Evolutionary conservation across 2,113 vertebrate genomes (phyloP).

Genomic region (Sorex fumeus): DNA sequence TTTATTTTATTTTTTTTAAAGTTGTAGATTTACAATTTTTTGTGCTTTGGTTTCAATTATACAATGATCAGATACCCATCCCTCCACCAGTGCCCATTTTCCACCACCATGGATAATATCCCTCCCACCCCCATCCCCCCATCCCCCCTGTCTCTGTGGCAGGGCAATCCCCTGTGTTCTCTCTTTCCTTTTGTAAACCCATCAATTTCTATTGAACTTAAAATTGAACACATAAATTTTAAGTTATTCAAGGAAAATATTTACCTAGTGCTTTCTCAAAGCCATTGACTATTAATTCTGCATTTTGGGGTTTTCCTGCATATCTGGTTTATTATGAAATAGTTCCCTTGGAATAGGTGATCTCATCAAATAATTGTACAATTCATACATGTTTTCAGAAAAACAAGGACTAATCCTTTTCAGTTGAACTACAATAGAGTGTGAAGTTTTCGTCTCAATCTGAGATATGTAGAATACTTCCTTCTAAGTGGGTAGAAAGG

Average conservation of each 20-base stretch:
- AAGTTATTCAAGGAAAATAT: conserved; percentile 12
- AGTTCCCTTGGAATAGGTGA: background rate
- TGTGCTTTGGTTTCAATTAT: no score
- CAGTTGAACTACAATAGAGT: background rate
- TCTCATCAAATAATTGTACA: background rate
- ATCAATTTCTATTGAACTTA: no score
- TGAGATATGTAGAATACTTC: background rate
- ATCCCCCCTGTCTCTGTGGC: no score
- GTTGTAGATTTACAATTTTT: no score
- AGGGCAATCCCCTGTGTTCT: no score
- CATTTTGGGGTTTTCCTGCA: conserved; percentile 1
- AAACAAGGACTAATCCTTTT: background rate
- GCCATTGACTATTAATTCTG: background rate
- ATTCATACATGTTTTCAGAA: background rate
- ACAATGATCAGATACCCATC: no score
- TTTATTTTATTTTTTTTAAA: no score
- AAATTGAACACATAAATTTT: background rate
- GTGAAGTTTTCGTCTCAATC: background rate
- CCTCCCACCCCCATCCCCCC: no score
- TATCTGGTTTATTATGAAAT: background rate
- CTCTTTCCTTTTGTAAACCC: no score
- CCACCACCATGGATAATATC: no score
- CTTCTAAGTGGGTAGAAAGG: background rate
- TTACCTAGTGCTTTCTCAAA: conserved; percentile 38
- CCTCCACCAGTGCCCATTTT: no score